Conservation (phyloP, 2,113 vertebrate genomes). For the Megalops atlanticus region DNA sequence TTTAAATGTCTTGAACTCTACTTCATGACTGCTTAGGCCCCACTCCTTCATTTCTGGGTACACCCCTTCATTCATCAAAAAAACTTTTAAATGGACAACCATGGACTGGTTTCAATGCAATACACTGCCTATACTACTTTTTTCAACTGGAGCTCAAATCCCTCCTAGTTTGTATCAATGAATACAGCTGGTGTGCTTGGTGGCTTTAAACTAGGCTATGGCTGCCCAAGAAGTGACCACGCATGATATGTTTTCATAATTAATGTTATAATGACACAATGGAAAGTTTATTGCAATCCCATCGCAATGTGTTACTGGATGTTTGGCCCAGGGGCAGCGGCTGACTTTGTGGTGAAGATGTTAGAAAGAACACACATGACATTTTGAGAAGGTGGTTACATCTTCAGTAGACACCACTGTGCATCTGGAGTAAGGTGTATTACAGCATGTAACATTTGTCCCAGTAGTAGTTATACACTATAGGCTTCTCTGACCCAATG, state of each 20-base stretch:
- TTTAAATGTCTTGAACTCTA: neutral
- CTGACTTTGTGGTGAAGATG: neutral
- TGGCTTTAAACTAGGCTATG: neutral
- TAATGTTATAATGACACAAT: neutral
- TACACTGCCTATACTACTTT: neutral
- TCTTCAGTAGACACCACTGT: neutral
- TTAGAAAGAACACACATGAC: neutral
- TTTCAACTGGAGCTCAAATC: neutral
- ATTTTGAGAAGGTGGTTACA: neutral
- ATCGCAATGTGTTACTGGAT: neutral
- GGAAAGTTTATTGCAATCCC: neutral
- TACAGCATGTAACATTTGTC: neutral
- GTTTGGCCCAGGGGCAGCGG: neutral
- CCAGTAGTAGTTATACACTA: neutral
- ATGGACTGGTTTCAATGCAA: neutral
- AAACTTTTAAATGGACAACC: neutral
- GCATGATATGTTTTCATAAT: neutral
- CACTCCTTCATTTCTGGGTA: neutral
- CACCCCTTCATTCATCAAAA: neutral
- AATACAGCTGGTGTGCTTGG: neutral
- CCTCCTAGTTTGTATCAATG: neutral
- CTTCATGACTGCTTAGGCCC: neutral
- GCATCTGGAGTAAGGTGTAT: neutral
- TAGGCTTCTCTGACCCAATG: neutral
- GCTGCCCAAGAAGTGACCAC: neutral